Evolutionary conservation across 1,140 invertebrate species (phyloP).

Genomic region (Lethrus apterus): DNA sequence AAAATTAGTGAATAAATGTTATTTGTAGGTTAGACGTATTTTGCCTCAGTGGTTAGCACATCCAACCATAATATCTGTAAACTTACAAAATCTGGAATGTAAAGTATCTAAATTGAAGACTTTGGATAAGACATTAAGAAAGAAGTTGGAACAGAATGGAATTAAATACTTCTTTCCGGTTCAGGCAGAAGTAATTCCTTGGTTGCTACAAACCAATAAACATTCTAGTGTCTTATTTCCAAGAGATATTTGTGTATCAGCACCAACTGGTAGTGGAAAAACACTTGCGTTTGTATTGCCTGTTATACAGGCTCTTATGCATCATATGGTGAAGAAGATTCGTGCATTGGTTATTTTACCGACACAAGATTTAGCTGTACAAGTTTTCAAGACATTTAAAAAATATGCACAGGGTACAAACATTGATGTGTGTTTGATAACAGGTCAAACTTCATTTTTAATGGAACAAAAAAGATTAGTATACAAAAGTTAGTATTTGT

Average conservation of each 20-base stretch:
- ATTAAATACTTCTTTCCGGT: slow-evolving; percentile 79
- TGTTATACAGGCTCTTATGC: slow-evolving; percentile 67
- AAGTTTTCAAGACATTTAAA: slow-evolving; percentile 80
- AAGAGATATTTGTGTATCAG: slow-evolving; percentile 91
- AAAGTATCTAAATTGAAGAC: slow-evolving; percentile 52
- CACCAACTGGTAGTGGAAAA: slow-evolving; percentile 97
- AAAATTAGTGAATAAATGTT: not conserved
- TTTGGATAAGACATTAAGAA: slow-evolving; percentile 55
- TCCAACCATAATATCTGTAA: slow-evolving; percentile 65
- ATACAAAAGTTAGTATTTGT: slow-evolving; percentile 50
- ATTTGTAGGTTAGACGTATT: slow-evolving; percentile 46
- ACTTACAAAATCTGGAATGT: slow-evolving; percentile 54
- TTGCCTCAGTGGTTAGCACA: slow-evolving; percentile 81
- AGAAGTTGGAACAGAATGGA: slow-evolving; percentile 62
- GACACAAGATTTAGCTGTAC: slow-evolving; percentile 82
- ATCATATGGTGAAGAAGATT: slow-evolving; percentile 51
- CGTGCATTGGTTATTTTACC: slow-evolving; percentile 84
- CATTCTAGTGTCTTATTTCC: slow-evolving; percentile 57
- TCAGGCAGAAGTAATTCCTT: slow-evolving; percentile 78
- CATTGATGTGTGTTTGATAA: slow-evolving; percentile 65
- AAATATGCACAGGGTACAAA: slow-evolving; percentile 63
- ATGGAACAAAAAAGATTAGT: slow-evolving; percentile 71
- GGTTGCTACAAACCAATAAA: slow-evolving; percentile 58
- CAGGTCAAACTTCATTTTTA: slow-evolving; percentile 63
- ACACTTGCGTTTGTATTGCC: slow-evolving; percentile 92